Percentiles rank a stretch among this genome's conserved stretches.
These are phyloP conservation scores for Psittacula derbiana DNA, from an alignment of 2,797 vertebrate genomes.

Conservation along the genomic window DNA sequence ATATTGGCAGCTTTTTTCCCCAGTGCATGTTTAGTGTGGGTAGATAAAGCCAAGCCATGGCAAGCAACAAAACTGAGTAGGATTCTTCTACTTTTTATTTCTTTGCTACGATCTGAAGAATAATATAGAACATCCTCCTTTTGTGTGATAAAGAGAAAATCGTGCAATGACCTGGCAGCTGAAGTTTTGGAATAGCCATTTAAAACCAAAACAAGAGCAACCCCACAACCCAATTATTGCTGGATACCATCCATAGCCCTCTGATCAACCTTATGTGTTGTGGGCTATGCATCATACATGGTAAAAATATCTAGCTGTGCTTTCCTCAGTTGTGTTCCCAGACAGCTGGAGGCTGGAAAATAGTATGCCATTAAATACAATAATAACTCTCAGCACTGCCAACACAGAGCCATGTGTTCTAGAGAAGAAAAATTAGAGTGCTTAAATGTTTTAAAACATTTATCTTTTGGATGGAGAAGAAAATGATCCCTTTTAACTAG, in stretches of 20 bases:
- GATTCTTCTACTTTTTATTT: conserved; percentile 22
- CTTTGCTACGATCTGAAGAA: neutral
- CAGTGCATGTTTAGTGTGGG: neutral
- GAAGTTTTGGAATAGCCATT: neutral
- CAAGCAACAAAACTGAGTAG: neutral
- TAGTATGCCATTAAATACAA: neutral
- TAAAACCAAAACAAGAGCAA: neutral
- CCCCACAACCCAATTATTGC: neutral
- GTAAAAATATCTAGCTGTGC: conserved; percentile 17
- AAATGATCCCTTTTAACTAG: neutral
- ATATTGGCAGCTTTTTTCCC: neutral
- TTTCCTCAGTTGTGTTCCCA: neutral
- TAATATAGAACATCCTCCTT: neutral
- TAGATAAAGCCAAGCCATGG: neutral
- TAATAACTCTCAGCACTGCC: conserved; percentile 1
- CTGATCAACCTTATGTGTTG: neutral
- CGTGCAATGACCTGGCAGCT: neutral
- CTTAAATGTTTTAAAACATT: conserved; percentile 21
- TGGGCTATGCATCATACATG: neutral
- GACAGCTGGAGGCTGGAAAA: neutral
- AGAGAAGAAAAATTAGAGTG: neutral
- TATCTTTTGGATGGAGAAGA: conserved; percentile 3
- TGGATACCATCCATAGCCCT: neutral
- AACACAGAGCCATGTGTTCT: neutral
- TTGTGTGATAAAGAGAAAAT: conserved; percentile 20